Evolutionary conservation across 2,888 invertebrate species (phyloP).

Genomic region (Myathropa florea): DNA sequence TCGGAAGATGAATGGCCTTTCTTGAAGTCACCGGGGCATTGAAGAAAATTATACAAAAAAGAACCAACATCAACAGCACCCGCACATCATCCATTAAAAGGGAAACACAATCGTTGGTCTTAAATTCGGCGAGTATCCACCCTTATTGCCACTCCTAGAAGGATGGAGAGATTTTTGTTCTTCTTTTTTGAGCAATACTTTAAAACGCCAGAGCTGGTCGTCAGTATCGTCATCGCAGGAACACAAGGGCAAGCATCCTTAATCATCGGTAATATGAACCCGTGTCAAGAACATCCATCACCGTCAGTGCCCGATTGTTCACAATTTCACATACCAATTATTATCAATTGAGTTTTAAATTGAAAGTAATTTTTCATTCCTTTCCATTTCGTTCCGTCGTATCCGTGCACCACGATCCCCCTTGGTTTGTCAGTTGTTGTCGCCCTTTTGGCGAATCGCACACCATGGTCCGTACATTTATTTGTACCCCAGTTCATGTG

Average conservation of each 20-base stretch:
- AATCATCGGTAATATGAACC: slow-evolving; percentile 70
- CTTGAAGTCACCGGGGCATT: slow-evolving; percentile 41
- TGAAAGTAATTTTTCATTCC: slow-evolving; percentile 73
- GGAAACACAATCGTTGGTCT: slow-evolving; percentile 57
- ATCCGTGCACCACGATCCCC: neutral
- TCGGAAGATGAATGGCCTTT: slow-evolving; percentile 11
- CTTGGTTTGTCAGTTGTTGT: slow-evolving; percentile 31
- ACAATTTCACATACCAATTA: slow-evolving; percentile 72
- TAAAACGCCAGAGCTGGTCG: neutral
- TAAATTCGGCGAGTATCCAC: slow-evolving; percentile 21
- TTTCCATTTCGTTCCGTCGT: slow-evolving; percentile 63
- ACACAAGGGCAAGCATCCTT: slow-evolving; percentile 59
- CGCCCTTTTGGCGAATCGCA: slow-evolving; percentile 10
- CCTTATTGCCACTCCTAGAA: neutral
- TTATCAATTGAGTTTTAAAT: slow-evolving; percentile 73
- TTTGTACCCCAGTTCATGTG: too few species aligned
- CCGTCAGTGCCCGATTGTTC: slow-evolving; percentile 69
- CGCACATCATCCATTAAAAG: slow-evolving; percentile 61
- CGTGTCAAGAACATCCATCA: slow-evolving; percentile 79
- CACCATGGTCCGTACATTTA: neutral
- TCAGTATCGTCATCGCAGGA: slow-evolving; percentile 3
- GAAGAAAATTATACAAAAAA: slow-evolving; percentile 22
- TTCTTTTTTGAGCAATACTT: neutral
- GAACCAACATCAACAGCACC: slow-evolving; percentile 31
- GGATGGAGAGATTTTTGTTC: neutral